Evolutionary conservation across 2,113 vertebrate genomes (phyloP).

Genomic region (Prolemur simus): DNA sequence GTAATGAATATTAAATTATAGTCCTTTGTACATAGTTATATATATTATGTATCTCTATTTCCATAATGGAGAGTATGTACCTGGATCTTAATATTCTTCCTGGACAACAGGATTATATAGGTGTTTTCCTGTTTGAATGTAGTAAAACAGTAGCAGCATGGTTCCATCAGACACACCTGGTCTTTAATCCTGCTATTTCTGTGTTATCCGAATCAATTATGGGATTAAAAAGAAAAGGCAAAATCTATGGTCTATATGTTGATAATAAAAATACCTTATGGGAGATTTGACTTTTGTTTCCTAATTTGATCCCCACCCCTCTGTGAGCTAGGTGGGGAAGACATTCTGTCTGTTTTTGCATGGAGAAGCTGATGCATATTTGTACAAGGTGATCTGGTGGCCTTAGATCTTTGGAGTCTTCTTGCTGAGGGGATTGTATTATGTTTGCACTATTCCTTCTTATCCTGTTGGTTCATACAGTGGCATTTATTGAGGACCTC

Average conservation of each 20-base stretch:
- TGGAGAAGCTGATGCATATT: neutral
- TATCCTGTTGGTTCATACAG: neutral
- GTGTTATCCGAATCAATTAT: neutral
- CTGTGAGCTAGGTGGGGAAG: neutral
- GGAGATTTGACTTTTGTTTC: neutral
- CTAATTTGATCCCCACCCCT: neutral
- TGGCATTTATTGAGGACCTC: neutral
- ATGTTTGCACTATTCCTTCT: neutral
- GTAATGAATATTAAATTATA: neutral
- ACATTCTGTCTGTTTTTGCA: neutral
- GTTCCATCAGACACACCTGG: fast-evolving
- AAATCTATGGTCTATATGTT: neutral
- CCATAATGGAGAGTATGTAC: neutral
- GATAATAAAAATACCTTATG: neutral
- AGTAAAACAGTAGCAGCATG: neutral
- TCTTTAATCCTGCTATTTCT: neutral
- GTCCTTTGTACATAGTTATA: neutral
- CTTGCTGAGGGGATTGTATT: neutral
- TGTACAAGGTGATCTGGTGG: neutral
- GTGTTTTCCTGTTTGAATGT: neutral
- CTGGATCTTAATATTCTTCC: neutral
- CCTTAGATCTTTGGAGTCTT: neutral
- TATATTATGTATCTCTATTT: neutral
- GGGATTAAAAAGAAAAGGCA: neutral
- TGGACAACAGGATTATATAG: neutral